Evolutionary conservation across 2,888 invertebrate species (phyloP).

Genomic region (Leptinotarsa haldemani): DNA sequence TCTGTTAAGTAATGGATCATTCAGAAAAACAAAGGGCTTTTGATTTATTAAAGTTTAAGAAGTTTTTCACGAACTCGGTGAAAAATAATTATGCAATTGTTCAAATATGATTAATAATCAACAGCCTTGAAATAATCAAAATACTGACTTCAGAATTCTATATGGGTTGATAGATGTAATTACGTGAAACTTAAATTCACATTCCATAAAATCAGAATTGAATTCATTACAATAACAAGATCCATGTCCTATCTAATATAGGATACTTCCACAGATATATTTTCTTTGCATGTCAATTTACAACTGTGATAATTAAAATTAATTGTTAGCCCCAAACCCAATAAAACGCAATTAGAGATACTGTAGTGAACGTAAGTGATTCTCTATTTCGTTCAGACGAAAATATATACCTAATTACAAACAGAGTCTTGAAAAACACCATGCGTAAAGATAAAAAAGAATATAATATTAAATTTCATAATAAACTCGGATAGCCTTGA

Average conservation of each 20-base stretch:
- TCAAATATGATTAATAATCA: not conserved
- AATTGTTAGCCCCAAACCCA: not conserved
- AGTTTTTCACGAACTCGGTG: too few relatives aligned
- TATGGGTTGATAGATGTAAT: not conserved
- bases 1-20: too few relatives aligned
- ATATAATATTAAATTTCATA: conserved; percentile 12
- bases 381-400: not conserved
- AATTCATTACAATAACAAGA: not conserved
- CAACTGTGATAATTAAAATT: not conserved
- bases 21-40: too few relatives aligned
- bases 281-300: not conserved
- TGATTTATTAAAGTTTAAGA: too few relatives aligned
- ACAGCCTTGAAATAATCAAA: not conserved
- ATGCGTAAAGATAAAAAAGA: not conserved
- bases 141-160: not conserved
- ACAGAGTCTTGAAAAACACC: not conserved
- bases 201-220: not conserved
- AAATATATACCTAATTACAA: conserved; percentile 11
- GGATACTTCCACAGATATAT: not conserved
- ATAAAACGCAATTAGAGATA: conserved; percentile 1
- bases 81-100: too few relatives aligned
- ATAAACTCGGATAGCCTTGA: conserved; percentile 16
- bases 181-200: not conserved
- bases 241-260: not conserved
- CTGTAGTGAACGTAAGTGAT: not conserved